Evolutionary conservation across 2,797 vertebrate species (phyloP).

Genomic region (Gila robusta): DNA sequence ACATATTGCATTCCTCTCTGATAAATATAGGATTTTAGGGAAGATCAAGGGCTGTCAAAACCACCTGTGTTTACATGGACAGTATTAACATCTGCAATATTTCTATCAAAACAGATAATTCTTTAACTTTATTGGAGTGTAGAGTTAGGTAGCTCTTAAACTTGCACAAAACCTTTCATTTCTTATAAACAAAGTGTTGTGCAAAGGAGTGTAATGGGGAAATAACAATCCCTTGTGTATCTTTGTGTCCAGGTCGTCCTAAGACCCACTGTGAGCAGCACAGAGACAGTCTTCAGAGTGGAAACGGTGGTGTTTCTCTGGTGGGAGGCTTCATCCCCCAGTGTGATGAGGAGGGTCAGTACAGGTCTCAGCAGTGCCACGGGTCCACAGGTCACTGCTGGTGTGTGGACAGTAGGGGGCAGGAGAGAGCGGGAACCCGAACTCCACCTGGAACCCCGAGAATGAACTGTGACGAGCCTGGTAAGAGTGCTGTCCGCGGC

Average conservation of each 20-base stretch:
- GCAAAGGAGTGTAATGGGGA: background rate
- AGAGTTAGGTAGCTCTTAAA: background rate
- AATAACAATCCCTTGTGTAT: background rate
- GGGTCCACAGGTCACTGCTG: conserved; percentile 81
- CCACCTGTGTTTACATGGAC: background rate
- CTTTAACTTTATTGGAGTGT: background rate
- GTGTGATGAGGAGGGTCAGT: conserved; percentile 73
- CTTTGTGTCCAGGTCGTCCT: conserved; percentile 42
- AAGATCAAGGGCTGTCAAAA: background rate
- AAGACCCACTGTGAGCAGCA: conserved; percentile 68
- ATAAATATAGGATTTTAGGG: background rate
- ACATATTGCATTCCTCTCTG: background rate
- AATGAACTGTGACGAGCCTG: conserved; percentile 69
- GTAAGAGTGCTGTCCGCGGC: conserved; percentile 53
- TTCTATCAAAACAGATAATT: background rate
- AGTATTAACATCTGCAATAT: background rate
- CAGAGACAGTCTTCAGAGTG: conserved; percentile 52
- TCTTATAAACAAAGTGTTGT: background rate
- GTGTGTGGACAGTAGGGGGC: conserved; percentile 78
- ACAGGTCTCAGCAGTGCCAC: conserved; percentile 80
- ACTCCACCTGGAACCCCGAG: conserved; percentile 65
- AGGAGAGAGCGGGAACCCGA: conserved; percentile 75
- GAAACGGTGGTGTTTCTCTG: background rate
- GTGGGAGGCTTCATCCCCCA: conserved; percentile 62
- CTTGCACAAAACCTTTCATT: background rate